Evolutionary conservation across 2,888 invertebrate species (phyloP), one percentile per base, ranked within the genome.

Genomic region (Eristalis pertinax): DNA sequence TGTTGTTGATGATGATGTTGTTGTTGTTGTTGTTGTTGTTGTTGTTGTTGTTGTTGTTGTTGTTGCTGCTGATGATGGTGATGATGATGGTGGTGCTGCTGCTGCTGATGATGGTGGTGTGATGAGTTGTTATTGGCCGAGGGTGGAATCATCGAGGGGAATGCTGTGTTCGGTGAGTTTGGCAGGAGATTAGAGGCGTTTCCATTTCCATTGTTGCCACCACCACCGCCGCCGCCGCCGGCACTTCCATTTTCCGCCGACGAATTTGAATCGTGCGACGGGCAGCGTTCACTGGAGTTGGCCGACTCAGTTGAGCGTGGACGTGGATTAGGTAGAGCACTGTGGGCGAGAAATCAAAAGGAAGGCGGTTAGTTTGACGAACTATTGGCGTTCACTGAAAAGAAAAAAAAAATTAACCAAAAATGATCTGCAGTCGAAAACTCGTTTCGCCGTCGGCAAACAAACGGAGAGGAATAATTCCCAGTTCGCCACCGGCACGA

Each of bases 201-300:
- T 50, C 50, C 50, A 10, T 50, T 50, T 19, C 50, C 50, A 50
- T 50, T 50, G 50, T 50, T 50, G 19, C 50, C 50, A 64, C 79
- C 78, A 56, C 60, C 65, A 63, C 70, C 89, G 74, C 79, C 78
- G 67, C 79, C 78, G 67, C 87, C 87, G 56, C 86, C 92, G 63
- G 93, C 91, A 63, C 89, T 90, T 22, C 94, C 93, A 84, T 96
- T 95, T 90, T 96, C 96, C 5, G 87, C 87, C 62, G 96, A 96
- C 90, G 96, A 95, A 91, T 96, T 94, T 68, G 96, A 96, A 92
- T 96, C 96, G 91, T 95, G 95, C 89, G 96, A 96, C 89, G 96
- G 96, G 93, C 96, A 97, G 89, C 96, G 95, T 90, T 96, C 96
- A 90, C 96, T 96, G 88, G 92, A 92, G 72, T 92, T 92, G 13